Evolutionary conservation across 2,113 vertebrate genomes (phyloP).

Genomic region (Ammospiza nelsoni): DNA sequence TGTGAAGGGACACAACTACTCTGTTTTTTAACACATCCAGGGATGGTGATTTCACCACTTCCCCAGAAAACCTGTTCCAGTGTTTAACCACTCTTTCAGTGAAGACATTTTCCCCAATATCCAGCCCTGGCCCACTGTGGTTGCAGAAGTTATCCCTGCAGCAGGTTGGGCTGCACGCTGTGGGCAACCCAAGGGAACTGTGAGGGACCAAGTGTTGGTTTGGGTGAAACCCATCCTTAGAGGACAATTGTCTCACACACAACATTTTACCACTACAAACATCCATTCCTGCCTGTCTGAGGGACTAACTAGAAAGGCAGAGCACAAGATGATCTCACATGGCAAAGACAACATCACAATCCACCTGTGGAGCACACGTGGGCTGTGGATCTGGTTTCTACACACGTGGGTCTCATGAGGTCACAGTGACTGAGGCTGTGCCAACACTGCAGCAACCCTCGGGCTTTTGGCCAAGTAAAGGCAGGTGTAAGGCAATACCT

Average conservation of each 20-base stretch:
- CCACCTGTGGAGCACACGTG: accelerated
- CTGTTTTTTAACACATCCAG: neutral
- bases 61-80: neutral
- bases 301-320: neutral
- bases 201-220: neutral
- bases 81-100: neutral
- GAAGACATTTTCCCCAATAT: neutral
- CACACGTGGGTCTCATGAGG: neutral
- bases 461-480: neutral
- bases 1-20: neutral
- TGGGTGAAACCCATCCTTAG: neutral
- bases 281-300: neutral
- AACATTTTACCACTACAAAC: neutral
- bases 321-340: accelerated
- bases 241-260: accelerated
- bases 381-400: neutral
- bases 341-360: neutral
- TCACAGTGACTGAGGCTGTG: neutral
- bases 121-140: neutral
- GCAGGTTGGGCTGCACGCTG: neutral
- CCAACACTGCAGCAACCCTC: accelerated
- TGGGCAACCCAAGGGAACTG: neutral
- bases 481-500: neutral
- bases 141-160: neutral
- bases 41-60: neutral